A percentile compares a stretch with the other conserved stretches of the same genome.
These are phyloP conservation scores for Neuroterus valhalla DNA, from an alignment of 1,140 invertebrate species.

Conservation along the genomic window DNA sequence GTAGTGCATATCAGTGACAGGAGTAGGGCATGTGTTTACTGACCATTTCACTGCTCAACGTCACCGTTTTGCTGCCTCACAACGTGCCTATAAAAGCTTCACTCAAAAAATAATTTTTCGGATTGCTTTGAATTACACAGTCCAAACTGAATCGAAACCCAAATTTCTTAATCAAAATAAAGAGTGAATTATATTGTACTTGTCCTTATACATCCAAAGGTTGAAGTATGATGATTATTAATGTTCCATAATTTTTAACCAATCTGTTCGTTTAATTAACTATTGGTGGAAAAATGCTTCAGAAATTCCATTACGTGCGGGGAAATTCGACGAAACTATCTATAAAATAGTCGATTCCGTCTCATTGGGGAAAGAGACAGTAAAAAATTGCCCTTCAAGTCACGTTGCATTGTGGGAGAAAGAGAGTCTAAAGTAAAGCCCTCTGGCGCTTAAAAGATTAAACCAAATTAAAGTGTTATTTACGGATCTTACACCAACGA, in stretches of 20 bases:
- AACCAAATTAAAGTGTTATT: conserved; percentile 23
- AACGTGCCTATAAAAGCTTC: no score
- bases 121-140: no score
- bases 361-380: neutral
- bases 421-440: conserved; percentile 6
- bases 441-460: conserved; percentile 1
- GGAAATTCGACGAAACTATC: neutral
- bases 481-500: neutral
- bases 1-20: no score
- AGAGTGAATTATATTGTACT: no score
- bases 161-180: no score
- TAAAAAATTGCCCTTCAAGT: conserved; percentile 28
- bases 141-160: no score
- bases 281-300: neutral
- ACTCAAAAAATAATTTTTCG: no score
- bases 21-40: no score
- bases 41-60: no score
- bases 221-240: no score
- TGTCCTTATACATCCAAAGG: no score
- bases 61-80: no score
- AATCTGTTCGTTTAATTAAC: neutral
- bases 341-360: neutral
- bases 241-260: neutral
- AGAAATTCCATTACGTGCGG: neutral
- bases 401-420: conserved; percentile 2